These are phyloP conservation scores for Battus philenor DNA, from an alignment of 1,140 invertebrate genomes.

Conservation along the genomic window DNA sequence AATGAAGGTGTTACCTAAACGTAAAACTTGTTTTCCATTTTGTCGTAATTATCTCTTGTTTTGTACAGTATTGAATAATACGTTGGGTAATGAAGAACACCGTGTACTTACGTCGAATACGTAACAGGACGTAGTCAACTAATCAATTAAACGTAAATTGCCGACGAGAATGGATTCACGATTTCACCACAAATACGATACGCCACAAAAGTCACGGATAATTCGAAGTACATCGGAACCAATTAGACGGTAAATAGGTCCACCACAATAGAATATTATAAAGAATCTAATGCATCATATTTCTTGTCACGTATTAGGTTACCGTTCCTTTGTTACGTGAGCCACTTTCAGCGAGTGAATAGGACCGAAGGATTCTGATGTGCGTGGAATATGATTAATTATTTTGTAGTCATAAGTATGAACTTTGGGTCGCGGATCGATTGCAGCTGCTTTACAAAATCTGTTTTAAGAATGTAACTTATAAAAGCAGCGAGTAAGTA, in stretches of 20 bases:
- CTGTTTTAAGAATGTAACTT: constrained; percentile 26
- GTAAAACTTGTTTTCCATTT: not conserved
- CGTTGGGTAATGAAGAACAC: not conserved
- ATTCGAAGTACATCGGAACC: constrained; percentile 44
- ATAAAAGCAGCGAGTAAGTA: constrained; percentile 17
- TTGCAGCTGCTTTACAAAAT: constrained; percentile 24
- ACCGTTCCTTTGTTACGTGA: constrained; percentile 71
- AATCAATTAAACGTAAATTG: constrained; percentile 25
- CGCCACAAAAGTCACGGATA: constrained; percentile 36
- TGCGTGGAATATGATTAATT: constrained; percentile 69
- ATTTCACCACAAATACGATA: constrained; percentile 35
- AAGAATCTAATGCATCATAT: constrained; percentile 60
- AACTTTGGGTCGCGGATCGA: constrained; percentile 21
- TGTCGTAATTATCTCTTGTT: not conserved
- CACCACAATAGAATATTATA: constrained; percentile 61
- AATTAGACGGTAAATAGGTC: constrained; percentile 59
- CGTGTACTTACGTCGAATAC: constrained; percentile 11
- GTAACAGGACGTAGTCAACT: constrained; percentile 25
- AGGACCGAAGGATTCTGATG: constrained; percentile 58
- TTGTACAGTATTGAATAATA: not conserved
- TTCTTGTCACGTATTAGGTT: constrained; percentile 69
- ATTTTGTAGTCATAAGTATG: constrained; percentile 55
- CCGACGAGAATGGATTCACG: constrained; percentile 26
- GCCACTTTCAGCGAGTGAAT: constrained; percentile 69
- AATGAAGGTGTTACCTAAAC: not conserved